Evolutionary conservation across 1,140 invertebrate species (phyloP), one percentile per base, ranked within the genome.

Genomic region (Dolichoris vasculosae): DNA sequence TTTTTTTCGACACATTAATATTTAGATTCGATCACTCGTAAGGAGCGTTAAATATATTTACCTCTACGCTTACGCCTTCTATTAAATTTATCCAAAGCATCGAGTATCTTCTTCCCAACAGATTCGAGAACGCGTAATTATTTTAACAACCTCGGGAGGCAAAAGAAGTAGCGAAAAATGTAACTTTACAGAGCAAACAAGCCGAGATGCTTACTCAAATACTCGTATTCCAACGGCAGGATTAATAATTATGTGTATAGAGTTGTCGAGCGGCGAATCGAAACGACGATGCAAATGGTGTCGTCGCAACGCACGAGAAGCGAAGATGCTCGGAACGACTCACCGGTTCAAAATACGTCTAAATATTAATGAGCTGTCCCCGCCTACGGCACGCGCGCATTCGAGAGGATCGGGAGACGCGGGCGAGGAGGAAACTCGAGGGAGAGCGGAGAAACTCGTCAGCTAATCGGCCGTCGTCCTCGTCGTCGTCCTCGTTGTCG

Each of bases 331-430:
- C 17, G 30, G n/a, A 82, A 88, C 87, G 87, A 87, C 88, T 89
- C 89, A 87, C 87, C 87, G 87, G 86, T 82, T 90, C 89, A 90
- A 91, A 91, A 91, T 91, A 90, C 89, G 90, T 91, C 90, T 91
- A 91, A 91, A 91, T 91, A 91, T 91, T 91, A 91, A 91, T 91
- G 89, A 91, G 89, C 87, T 90, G 88, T 91, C 89, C 90, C 86
- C 89, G 89, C 90, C 89, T 89, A 89, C 38, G 76, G 81, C 87
- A 88, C 79, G 59, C 55, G 9, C 26, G n/a, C 23, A 55, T 80
- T 43, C 20, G 8, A n/a, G 40, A 75, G 43, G 26, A 48, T 46
- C 73, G 73, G 46, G 69, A 32, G 67, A 35, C 40, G 69, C 38
- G 20, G 67, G 26, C 23, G 71, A 20, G 1, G 59, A 64, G 11